Base-by-base conservation (phyloP, 1,140 invertebrate species). In the Pseudomyrmex dendroicus region DNA sequence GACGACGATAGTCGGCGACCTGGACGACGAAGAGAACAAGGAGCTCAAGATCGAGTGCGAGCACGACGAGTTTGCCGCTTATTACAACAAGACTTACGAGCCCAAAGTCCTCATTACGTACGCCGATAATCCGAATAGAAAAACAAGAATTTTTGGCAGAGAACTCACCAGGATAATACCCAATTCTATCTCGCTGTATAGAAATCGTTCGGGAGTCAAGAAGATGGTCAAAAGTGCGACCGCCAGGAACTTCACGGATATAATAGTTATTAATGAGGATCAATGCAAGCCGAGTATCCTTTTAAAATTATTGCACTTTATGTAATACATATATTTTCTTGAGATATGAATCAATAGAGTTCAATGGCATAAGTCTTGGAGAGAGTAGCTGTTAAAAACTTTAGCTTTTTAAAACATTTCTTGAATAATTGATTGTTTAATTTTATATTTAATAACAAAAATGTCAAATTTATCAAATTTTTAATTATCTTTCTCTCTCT, bases 51-150 rank as follows among this genome's bases (percentile, higher is more conserved):
- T 96, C 91, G 98, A 99, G 93, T 95, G 98, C 90, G 96, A 97
- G 82, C 95, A 96, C 59, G 99, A 99, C 95, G 98, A 99, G 92
- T 97, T 99, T 91, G 96, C 97, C 76, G 91, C 96, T 22, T 99
- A 99, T 94, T 99, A 98, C 91, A 96, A 96, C 78, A 96, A 97
- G 73, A 95, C 96, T 17, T 98, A 98, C 90, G 97, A 97, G 86
- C 99, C 99, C 0, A 99, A 99, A 95, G 97, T 99, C 56, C 93
- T 99, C 0, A 98, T 99, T 13, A 99, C 99, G 17, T 99, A 97
- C 86, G 96, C 96, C 12, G 98, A 99, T 92, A 98, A 99, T 95
- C 98, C 98, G 4, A 96, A 97, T 73, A 96, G 96, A 68, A 98
- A 97, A 94, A 99, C 98, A 0, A 96, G 98, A 90, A 97, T 98